Conservation (phyloP, 2,113 vertebrate species). For the Trichechus manatus region DNA sequence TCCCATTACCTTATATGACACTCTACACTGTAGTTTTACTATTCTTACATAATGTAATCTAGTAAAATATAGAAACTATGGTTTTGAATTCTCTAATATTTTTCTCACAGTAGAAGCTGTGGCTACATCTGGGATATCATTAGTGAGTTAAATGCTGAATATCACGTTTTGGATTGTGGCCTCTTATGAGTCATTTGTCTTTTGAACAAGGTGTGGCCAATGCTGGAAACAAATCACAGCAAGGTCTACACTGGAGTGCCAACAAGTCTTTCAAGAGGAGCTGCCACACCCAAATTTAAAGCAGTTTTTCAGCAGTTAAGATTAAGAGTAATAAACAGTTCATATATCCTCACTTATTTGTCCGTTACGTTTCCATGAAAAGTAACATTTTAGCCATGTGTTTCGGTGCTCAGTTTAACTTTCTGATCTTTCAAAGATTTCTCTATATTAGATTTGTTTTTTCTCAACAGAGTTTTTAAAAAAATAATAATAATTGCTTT, state of each 20-base stretch:
- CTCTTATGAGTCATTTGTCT: constrained; percentile 74
- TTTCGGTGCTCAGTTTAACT: constrained; percentile 6
- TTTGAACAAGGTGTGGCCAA: constrained; percentile 78
- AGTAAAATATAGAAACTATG: neutral
- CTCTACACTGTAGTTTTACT: neutral
- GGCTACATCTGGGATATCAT: constrained; percentile 53
- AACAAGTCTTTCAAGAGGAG: constrained; percentile 62
- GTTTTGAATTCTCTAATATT: constrained; percentile 1
- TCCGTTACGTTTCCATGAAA: constrained; percentile 60
- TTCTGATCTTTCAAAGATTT: constrained; percentile 47
- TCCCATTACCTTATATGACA: constrained; percentile 70
- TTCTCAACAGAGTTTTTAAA: neutral
- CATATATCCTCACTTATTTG: constrained; percentile 23
- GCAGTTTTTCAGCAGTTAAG: constrained; percentile 68
- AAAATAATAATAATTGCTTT: neutral
- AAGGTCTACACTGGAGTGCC: constrained; percentile 58
- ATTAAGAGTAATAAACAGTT: constrained; percentile 76
- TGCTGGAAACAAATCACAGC: constrained; percentile 75
- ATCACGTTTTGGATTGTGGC: constrained; percentile 63
- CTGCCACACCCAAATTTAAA: constrained; percentile 71
- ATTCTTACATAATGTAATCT: neutral
- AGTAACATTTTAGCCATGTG: constrained; percentile 42
- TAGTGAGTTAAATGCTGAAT: constrained; percentile 69
- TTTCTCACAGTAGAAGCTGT: constrained; percentile 28
- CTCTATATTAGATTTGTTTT: neutral